A percentile compares a stretch with the other conserved stretches of the same genome.
These are phyloP conservation scores for Tetramorium bicarinatum DNA, from an alignment of 2,888 invertebrate species.

Conservation along the genomic window DNA sequence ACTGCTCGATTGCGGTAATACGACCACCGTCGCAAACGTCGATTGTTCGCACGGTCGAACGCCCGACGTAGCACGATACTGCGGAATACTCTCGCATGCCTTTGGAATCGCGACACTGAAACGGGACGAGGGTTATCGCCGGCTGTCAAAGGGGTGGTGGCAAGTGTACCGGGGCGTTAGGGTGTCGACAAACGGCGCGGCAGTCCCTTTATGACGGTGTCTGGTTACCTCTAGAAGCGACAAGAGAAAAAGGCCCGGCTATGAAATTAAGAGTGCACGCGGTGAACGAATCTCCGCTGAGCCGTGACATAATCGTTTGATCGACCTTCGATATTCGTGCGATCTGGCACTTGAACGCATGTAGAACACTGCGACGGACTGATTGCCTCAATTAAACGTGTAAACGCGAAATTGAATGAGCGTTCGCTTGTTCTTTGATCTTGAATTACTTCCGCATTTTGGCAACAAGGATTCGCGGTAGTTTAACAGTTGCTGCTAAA, in stretches of 20 bases:
- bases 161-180: constrained; percentile 43
- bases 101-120: constrained; percentile 74
- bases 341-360: not conserved
- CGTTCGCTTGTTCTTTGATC: constrained; percentile 33
- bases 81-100: constrained; percentile 56
- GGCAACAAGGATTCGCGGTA: constrained; percentile 32
- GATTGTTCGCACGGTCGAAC: constrained; percentile 59
- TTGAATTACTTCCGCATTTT: constrained; percentile 40
- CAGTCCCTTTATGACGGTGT: constrained; percentile 69
- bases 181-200: constrained; percentile 56
- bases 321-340: constrained; percentile 33
- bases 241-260: constrained; percentile 55
- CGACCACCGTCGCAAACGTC: constrained; percentile 58
- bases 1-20: constrained; percentile 69
- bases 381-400: constrained; percentile 49
- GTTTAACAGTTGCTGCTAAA: constrained; percentile 21
- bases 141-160: constrained; percentile 68
- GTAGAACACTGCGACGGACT: not conserved
- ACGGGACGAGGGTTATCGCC: constrained; percentile 73
- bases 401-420: constrained; percentile 48
- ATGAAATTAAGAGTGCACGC: constrained; percentile 66
- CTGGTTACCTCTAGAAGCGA: constrained; percentile 62
- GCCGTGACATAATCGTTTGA: constrained; percentile 49
- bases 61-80: constrained; percentile 48
- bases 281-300: constrained; percentile 4